Conservation (phyloP, 2,797 vertebrate genomes). For the Crossoptilon crossoptilon region DNA sequence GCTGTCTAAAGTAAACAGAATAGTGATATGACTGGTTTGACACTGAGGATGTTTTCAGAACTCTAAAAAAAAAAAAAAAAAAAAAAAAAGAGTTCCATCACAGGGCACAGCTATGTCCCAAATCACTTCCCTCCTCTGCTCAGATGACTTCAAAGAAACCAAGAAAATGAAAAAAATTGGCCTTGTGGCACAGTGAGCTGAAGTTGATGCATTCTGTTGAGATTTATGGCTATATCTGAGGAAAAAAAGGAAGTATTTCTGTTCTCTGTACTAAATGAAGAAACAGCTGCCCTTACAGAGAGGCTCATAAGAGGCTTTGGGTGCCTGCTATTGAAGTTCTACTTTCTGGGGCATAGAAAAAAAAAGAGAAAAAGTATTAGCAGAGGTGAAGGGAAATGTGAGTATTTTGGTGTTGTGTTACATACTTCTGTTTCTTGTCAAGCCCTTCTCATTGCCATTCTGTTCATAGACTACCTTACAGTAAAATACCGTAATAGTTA, state of each 20-base stretch:
- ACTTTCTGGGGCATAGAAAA: not conserved
- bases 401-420: not conserved
- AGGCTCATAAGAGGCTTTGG: not conserved
- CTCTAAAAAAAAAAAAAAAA: not conserved
- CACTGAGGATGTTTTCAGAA: not conserved
- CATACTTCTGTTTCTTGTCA: slow-evolving; percentile 7
- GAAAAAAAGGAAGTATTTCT: not conserved
- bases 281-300: not conserved
- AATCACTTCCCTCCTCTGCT: not conserved
- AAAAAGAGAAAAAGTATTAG: not conserved
- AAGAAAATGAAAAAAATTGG: not conserved
- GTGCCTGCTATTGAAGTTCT: not conserved
- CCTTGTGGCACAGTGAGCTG: not conserved
- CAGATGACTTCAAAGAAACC: slow-evolving; percentile 23
- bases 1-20: not conserved
- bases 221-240: not conserved
- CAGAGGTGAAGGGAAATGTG: not conserved
- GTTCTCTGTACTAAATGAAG: not conserved
- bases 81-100: not conserved
- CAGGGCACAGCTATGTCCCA: not conserved
- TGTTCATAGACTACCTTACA: slow-evolving; percentile 4
- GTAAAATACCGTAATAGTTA: not conserved
- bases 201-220: not conserved
- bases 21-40: not conserved
- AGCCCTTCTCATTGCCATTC: not conserved